Conservation (phyloP, 1,140 invertebrate species). For the Pentalonia nigronervosa region DNA sequence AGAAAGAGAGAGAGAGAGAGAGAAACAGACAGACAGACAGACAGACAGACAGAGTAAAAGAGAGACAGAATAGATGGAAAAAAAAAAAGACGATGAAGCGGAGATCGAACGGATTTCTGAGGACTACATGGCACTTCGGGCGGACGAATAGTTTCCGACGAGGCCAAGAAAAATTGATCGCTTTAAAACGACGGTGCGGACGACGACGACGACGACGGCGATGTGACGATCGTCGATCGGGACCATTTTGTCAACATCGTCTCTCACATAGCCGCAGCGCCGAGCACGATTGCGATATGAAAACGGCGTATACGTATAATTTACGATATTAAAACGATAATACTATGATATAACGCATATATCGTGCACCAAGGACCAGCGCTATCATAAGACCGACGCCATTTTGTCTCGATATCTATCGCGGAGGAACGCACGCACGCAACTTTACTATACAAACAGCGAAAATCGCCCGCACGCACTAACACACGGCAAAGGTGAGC, state of each 20-base stretch:
- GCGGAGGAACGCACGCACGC: neutral
- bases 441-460: neutral
- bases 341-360: neutral
- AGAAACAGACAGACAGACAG: neutral
- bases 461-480: neutral
- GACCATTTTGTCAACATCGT: neutral
- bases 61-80: neutral
- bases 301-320: neutral
- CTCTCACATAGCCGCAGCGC: neutral
- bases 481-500: neutral
- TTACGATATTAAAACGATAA: neutral
- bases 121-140: conserved; percentile 43
- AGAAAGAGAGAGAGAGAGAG: too few species aligned
- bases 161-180: conserved; percentile 5
- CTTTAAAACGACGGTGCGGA: neutral
- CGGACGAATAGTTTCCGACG: neutral
- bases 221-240: neutral
- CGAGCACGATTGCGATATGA: neutral
- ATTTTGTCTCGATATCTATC: conserved; percentile 55
- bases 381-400: conserved; percentile 47
- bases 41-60: neutral
- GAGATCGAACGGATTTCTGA: neutral
- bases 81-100: neutral
- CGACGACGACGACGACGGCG: conserved; percentile 6
- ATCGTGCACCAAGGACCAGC: neutral